Conservation (phyloP, 1,140 invertebrate genomes). For the Hesperophylax magnus region DNA sequence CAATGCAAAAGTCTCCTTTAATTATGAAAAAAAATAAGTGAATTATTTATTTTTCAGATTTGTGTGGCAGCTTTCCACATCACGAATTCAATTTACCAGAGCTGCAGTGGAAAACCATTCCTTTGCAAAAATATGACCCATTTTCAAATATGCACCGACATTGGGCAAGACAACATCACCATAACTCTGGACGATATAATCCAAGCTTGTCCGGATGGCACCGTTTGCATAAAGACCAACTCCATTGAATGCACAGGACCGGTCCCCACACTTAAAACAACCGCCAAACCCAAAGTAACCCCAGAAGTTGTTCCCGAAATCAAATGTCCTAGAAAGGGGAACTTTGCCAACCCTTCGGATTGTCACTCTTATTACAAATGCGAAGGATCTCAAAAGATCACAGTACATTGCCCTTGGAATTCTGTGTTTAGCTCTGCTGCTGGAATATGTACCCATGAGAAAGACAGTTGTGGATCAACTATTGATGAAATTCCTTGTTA, state of each 20-base stretch:
- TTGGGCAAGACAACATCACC: slow-evolving; percentile 58
- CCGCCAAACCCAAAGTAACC: slow-evolving; percentile 45
- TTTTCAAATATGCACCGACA: slow-evolving; percentile 68
- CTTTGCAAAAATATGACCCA: slow-evolving; percentile 66
- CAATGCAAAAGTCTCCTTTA: too few relatives aligned
- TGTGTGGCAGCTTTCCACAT: not conserved
- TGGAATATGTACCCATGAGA: not conserved
- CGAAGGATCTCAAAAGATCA: not conserved
- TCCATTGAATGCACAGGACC: too few relatives aligned
- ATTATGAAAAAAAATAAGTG: too few relatives aligned
- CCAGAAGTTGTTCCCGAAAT: not conserved
- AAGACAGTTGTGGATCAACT: not conserved
- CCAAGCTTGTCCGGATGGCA: slow-evolving; percentile 63
- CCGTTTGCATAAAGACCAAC: slow-evolving; percentile 57
- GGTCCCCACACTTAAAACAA: slow-evolving; percentile 13
- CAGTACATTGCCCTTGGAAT: not conserved
- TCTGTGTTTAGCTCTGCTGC: not conserved
- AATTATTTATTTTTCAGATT: not conserved
- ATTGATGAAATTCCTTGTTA: not conserved
- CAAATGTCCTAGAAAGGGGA: slow-evolving; percentile 5
- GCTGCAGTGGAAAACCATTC: slow-evolving; percentile 65
- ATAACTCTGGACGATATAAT: slow-evolving; percentile 63
- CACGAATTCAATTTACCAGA: slow-evolving; percentile 32
- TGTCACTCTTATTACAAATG: not conserved
- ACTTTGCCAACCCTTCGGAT: not conserved